Base-by-base conservation (phyloP, 2,113 vertebrate species). In the Apeltes quadracus region DNA sequence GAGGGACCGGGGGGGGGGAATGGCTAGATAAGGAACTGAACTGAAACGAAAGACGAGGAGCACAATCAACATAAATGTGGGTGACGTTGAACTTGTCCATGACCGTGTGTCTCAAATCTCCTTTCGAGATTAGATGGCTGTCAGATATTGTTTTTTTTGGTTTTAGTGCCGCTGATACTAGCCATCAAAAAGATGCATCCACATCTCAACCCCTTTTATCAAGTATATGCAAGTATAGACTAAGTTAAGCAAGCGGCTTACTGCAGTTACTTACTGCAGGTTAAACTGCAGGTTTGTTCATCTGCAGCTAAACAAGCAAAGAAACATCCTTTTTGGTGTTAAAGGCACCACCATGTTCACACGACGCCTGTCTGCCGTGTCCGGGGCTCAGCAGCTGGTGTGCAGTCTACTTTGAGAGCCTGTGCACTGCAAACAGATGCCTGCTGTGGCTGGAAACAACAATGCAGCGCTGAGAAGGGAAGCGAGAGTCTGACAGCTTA, bases 41-140 rank as follows among this genome's bases (percentile, higher is more conserved):
- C n/a, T 59, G 39, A 61, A 59, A 34, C n/a, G 14, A 50, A 44
- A 22, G 71, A 48, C 34, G 13, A 23, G 43, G 44, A 55, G 39
- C 29, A 22, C 39, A 84, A 51, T 56, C 48, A 46, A 53, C 34
- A 70, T 67, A 18, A 65, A 77, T 56, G 53, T 12, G 14, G 66
- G 54, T 23, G 54, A 48, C 46, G 62, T 20, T 71, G 58, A 72
- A 57, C n/a, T 66, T 48, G 16, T 59, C 11, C n/a, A 12, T 41
- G 46, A 34, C 50, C 18, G 6, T 20, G 16, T 22, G 14, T 36
- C 16, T 63, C 43, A 22, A 27, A 62, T 43, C 58, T 57, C 18
- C 20, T 41, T 15, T 41, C 13, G 11, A 23, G 18, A 38, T 29
- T 41, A 72, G 50, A 48, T 41, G 8, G 22, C 25, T 11, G 7